These are phyloP conservation scores for Sycophila sp. DNA, from an alignment of 1,140 invertebrate genomes.

Conservation along the genomic window DNA sequence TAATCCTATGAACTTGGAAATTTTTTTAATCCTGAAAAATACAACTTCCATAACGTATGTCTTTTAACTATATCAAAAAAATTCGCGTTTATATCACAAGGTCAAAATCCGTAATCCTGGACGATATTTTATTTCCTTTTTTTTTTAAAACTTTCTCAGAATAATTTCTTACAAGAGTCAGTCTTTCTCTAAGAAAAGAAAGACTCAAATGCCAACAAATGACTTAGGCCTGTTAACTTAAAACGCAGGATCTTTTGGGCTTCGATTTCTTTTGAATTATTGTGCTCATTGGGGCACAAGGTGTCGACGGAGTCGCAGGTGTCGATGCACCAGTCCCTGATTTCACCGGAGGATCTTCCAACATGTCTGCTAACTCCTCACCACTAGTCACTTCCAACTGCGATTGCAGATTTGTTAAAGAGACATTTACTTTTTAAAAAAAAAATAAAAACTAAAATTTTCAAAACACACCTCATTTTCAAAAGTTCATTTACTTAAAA, in stretches of 20 bases:
- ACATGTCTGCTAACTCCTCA: slow-evolving; percentile 61
- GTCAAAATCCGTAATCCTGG: slow-evolving; percentile 22
- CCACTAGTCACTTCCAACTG: slow-evolving; percentile 63
- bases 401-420: slow-evolving; percentile 27
- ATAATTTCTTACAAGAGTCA: slow-evolving; percentile 13
- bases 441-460: too few species aligned
- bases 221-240: slow-evolving; percentile 55
- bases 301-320: slow-evolving; percentile 59
- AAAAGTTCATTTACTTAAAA: too few species aligned
- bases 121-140: slow-evolving; percentile 6
- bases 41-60: slow-evolving; percentile 22
- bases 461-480: neutral
- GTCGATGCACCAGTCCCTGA: slow-evolving; percentile 57
- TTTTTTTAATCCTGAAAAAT: slow-evolving; percentile 35
- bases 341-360: slow-evolving; percentile 60
- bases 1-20: slow-evolving; percentile 21
- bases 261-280: slow-evolving; percentile 60
- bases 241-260: slow-evolving; percentile 60
- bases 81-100: slow-evolving; percentile 34
- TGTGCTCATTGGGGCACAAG: slow-evolving; percentile 53
- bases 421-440: slow-evolving; percentile 23
- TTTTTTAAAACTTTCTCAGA: neutral
- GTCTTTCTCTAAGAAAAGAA: slow-evolving; percentile 10
- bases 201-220: slow-evolving; percentile 7
- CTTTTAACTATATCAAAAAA: slow-evolving; percentile 25